These are phyloP conservation scores for Lycodopsis pacificus DNA, from an alignment of 2,797 vertebrate genomes.

Conservation along the genomic window DNA sequence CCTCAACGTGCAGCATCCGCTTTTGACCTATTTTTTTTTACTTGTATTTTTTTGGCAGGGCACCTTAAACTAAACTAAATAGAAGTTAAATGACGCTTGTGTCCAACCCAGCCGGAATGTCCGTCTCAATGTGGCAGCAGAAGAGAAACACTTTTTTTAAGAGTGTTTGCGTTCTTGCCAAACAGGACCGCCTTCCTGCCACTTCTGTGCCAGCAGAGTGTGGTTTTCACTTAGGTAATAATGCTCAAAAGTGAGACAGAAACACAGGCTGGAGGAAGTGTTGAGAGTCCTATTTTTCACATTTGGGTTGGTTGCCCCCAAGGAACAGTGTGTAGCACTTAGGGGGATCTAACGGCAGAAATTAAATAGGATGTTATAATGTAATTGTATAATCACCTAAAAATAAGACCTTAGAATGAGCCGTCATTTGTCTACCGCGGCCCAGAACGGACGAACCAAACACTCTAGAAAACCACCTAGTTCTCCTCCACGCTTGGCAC, in stretches of 20 bases:
- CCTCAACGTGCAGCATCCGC: background rate
- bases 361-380: background rate
- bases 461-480: too few species aligned
- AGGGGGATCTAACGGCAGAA: background rate
- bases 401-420: too few species aligned
- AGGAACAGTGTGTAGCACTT: background rate
- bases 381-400: background rate
- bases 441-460: background rate
- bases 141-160: background rate
- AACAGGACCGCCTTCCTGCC: slow-evolving; percentile 1
- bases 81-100: background rate
- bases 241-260: background rate
- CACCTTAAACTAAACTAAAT: background rate
- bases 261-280: background rate
- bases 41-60: background rate
- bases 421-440: too few species aligned
- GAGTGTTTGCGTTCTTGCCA: background rate
- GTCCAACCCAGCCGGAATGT: background rate
- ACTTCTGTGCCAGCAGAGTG: background rate
- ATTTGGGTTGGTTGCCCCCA: background rate
- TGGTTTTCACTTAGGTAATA: background rate
- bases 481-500: too few species aligned
- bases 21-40: background rate
- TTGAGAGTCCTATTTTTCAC: background rate
- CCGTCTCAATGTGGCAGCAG: background rate